Base-by-base conservation (phyloP, 1,140 invertebrate species). In the Papilio aristodemus region DNA sequence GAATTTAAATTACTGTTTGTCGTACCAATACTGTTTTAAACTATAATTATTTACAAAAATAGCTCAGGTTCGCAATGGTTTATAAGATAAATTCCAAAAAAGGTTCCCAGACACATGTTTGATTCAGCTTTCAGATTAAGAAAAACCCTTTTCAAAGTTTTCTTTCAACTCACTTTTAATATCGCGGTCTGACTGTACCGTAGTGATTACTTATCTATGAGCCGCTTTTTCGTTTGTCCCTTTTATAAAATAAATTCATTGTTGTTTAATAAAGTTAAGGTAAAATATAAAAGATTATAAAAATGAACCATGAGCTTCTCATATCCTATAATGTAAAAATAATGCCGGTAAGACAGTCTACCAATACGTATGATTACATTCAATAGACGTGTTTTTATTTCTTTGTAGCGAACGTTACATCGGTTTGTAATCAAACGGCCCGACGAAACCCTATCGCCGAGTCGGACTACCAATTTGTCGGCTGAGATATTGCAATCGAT, bases 401-500 rank as follows among this genome's bases (percentile, higher is more conserved):
- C 57, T 32, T 36, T 58, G 10, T 0, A n/a, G 10, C 22, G 27
- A 58, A 14, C 27, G 32, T 58, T 58, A 58, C n/a, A 14, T 58
- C 13, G 57, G 25, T 36, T 32, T 58, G 13, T 58, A 58, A 58
- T 58, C 22, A 58, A 58, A n/a, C 57, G 25, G 6, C 6, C 57
- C 19, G 27, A 36, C 13, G 57, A 32, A 36, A 32, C 22, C 57
- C 57, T 58, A 58, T 58, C 57, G 17, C 17, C 10, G 9, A 58
- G 22, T 9, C n/a, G 13, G 27, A 58, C 57, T 27, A 25, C 8
- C 57, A 58, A 58, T 58, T 36, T 58, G 57, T 36, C 22, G 57
- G 25, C 57, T 58, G 25, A n/a, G 57, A 58, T 58, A 58, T 58
- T 58, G 57, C 57, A 58, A 58, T 58, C 57, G 13, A 58, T 36